Evolutionary conservation across 92 coral and sea anemone genomes (phyloP), one percentile per base, ranked within the genome.

Genomic region (Actinostola sp.): DNA sequence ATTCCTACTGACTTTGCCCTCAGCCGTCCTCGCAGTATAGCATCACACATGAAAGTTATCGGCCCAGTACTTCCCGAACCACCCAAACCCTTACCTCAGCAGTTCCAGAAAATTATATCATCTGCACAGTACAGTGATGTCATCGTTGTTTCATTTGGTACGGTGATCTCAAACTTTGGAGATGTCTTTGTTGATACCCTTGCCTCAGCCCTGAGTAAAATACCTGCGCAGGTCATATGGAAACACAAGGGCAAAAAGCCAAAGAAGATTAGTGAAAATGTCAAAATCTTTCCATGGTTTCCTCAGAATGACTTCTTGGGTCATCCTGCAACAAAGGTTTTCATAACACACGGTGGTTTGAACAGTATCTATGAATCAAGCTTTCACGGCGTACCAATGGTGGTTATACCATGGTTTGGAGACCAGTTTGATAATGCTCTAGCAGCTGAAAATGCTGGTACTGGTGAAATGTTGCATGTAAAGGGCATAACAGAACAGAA

Each of bases 51-150:
- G 1, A 92, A 89, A 70, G 79, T 92, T 15, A 84, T 87, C 51
- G 97, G 97, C 15, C 85, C 94, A 12, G 79, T 92, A 28, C 81
- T 82, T 20, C 97, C 97, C 4, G 94, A 81, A 12, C 92, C 85
- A 14, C 66, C 94, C 2, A 73, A 76, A 52, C 75, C 76, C 13
- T 70, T 85, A 23, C 81, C 92, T 7, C 27, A 16, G 11, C 42
- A 77, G 43, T 73, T 84, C 34, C 78, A 85, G 31, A 50, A 59
- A 36, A 73, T 82, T 66, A 83, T 92, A 1, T 55, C 81, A 34
- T 33, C 63, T 14, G 77, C 67, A 49, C 58, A 29, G 20, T 42
- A 25, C 5, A 48, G 50, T 39, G 79, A 85, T 63, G 58, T 89
- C 16, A 73, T 89, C 13, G 27, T 85, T 32, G 94, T 89, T 23